Evolutionary conservation across 2,888 invertebrate species (phyloP).

Genomic region (Adineta ricciae): DNA sequence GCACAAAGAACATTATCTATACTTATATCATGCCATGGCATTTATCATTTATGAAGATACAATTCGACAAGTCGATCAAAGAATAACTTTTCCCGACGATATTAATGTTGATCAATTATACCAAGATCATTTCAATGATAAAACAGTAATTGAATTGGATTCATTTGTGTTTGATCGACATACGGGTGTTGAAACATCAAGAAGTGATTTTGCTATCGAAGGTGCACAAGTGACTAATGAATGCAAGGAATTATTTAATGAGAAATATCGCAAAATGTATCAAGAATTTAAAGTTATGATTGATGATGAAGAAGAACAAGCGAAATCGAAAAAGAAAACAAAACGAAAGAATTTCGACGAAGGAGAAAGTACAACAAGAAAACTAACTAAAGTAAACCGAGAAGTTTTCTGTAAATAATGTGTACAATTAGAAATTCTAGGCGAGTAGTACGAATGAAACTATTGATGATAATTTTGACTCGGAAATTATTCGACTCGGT

Average conservation of each 20-base stretch:
- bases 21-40: neutral
- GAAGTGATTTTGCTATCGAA: slow-evolving; percentile 2
- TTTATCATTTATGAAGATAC: neutral
- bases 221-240: neutral
- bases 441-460: neutral
- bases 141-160: neutral
- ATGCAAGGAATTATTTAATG: neutral
- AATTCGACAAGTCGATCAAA: neutral
- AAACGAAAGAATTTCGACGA: neutral
- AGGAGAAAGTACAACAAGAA: neutral
- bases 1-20: neutral
- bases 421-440: neutral
- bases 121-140: neutral
- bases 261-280: neutral
- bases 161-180: neutral
- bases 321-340: neutral
- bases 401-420: too few species aligned
- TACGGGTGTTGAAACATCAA: neutral
- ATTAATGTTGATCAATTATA: neutral
- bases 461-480: neutral
- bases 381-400: neutral
- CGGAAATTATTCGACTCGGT: neutral
- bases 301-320: neutral
- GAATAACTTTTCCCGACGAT: neutral
- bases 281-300: neutral